Conservation (phyloP, 2,797 vertebrate genomes). For the Numenius phaeopus region DNA sequence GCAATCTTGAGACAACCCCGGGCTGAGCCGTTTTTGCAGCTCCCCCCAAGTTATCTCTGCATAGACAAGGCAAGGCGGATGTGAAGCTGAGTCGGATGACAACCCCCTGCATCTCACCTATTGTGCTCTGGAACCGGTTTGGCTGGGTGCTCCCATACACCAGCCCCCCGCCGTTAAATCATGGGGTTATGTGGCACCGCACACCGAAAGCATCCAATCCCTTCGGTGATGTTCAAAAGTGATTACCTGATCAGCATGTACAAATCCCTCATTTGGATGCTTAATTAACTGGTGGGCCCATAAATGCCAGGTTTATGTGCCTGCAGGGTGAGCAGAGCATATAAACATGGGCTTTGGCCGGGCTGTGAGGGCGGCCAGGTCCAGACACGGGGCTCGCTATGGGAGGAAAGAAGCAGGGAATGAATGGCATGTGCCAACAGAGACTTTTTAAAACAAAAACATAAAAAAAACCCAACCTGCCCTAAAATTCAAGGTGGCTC, state of each 20-base stretch:
- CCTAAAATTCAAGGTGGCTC: background rate
- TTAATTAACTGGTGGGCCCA: background rate
- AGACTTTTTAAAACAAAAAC: background rate
- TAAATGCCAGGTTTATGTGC: background rate
- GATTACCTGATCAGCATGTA: background rate
- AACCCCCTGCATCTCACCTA: no score
- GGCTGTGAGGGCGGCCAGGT: background rate
- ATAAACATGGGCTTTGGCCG: background rate
- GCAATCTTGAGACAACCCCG: no score
- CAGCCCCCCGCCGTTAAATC: background rate
- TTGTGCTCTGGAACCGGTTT: no score
- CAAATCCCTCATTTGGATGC: slow-evolving; percentile 11
- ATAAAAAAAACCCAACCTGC: rapidly evolving
- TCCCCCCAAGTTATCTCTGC: no score
- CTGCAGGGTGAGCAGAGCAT: rapidly evolving
- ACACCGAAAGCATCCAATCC: background rate
- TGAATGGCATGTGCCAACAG: background rate
- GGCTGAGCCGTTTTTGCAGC: no score
- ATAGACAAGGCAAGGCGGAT: no score
- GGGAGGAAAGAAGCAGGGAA: background rate
- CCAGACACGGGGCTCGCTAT: background rate
- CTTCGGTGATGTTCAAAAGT: background rate
- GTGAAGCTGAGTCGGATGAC: no score
- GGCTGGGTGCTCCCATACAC: no score
- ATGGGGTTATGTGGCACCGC: background rate